Conservation (phyloP, 2,888 invertebrate species). For the Oasisia sp. region DNA sequence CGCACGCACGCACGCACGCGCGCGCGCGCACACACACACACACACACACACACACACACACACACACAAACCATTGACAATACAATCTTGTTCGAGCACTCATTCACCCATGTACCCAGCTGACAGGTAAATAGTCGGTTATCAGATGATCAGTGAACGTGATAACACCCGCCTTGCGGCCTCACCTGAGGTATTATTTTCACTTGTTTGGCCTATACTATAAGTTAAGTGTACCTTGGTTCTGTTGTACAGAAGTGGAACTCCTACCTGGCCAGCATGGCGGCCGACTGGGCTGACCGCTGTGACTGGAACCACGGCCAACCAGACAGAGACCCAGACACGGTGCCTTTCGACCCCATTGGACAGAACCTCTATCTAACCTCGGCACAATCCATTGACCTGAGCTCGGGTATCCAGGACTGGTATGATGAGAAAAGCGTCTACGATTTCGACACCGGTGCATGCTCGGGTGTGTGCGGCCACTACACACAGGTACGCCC, state of each 20-base stretch:
- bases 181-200: background rate
- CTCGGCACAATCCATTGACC: background rate
- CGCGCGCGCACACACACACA: background rate
- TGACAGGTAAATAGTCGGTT: no score
- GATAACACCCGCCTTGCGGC: no score
- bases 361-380: conserved; percentile 27
- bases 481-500: conserved; percentile 24
- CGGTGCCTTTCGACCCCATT: conserved; percentile 8
- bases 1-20: background rate
- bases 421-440: conserved; percentile 23
- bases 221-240: background rate
- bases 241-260: conserved; percentile 13
- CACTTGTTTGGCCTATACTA: background rate
- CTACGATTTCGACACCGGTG: conserved; percentile 19
- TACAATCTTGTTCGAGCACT: no score
- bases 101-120: no score
- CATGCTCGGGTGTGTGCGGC: conserved; percentile 23
- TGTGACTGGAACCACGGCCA: conserved; percentile 25
- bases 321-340: background rate
- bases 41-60: background rate
- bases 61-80: no score
- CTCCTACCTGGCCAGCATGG: conserved; percentile 26
- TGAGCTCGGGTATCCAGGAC: conserved; percentile 14
- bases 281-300: conserved; percentile 22
- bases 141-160: no score